These are phyloP conservation scores for Chlorospingus semifuscus DNA, from an alignment of 2,797 vertebrate genomes.

Conservation along the genomic window DNA sequence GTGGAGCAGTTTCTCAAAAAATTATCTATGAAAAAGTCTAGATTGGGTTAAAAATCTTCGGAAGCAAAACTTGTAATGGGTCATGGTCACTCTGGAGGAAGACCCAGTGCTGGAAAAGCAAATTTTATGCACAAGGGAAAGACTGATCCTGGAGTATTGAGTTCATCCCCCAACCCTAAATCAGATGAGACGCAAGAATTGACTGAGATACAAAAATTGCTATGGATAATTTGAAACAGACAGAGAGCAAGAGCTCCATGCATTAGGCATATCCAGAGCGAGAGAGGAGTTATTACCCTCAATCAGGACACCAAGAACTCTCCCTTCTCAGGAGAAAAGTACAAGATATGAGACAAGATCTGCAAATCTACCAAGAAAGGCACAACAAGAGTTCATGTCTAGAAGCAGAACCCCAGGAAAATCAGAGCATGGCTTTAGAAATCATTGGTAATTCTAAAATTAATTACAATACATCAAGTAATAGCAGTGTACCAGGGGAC, in stretches of 20 bases:
- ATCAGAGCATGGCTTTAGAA: not conserved
- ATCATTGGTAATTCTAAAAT: not conserved
- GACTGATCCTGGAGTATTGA: not conserved
- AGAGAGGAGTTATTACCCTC: not conserved
- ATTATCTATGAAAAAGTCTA: accelerated
- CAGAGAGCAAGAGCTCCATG: not conserved
- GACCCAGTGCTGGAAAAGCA: not conserved
- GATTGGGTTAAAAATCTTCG: not conserved
- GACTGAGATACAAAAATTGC: not conserved
- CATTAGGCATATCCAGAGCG: not conserved
- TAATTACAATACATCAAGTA: constrained; percentile 10
- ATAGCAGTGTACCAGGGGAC: not conserved
- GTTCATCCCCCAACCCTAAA: not conserved
- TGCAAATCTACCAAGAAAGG: not conserved
- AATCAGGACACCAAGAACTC: not conserved
- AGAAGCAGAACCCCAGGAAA: not conserved
- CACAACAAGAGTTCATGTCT: not conserved
- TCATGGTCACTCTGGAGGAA: accelerated
- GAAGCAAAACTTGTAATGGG: not conserved
- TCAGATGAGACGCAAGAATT: not conserved
- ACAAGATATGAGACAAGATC: accelerated
- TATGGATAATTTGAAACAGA: not conserved
- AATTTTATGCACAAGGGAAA: not conserved
- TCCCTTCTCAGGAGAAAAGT: not conserved
- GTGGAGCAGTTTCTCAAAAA: not conserved